Evolutionary conservation across 37 sponge, comb jelly and placozoan species (phyloP), one percentile per base, ranked within the genome.

Genomic region (Diacarnus erythraeanus): DNA sequence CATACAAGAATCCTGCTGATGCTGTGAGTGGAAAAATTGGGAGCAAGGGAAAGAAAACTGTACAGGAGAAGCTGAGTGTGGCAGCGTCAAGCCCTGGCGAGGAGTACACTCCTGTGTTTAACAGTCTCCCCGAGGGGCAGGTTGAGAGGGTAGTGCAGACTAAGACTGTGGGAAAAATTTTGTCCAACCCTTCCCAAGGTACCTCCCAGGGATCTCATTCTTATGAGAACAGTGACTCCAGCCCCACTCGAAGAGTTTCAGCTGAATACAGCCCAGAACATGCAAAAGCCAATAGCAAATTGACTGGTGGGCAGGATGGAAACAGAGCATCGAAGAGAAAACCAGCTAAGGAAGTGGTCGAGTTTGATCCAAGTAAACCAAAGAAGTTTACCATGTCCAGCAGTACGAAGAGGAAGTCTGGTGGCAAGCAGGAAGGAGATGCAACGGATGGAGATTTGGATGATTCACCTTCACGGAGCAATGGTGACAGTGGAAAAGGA

Each of bases 101-200:
- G 22, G 42, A 74, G 33, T 86, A 86, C 73, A 39, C 87, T 10
- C 40, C 69, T 27, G 87, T 86, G 2, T 79, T 79, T 80, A 80
- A 80, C 72, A 34, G 69, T 54, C 74, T 80, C 12, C 42, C 44
- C 0, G 23, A 23, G 0, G 69, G 74, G 1, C 37, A 72, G 47
- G 56, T 38, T 21, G 75, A 75, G 38, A 31, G 23, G 42, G 43
- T 79, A 3, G 86, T 54, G 12, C 60, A 4, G 18, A 59, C 4
- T 3, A 59, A 27, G 18, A n/a, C n/a, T n/a, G n/a, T n/a, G n/a
- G n/a, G n/a, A n/a, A n/a, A n/a, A n/a, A n/a, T n/a, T n/a, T 12
- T 47, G 51, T 47, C 51, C 51, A 12, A 47, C 10, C 10, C 6
- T 29, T n/a, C 8, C 30, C 5, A 5, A 63, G 64, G 64, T 6